Base-by-base conservation (phyloP, 2,888 invertebrate species). In the Fragum fragum region DNA sequence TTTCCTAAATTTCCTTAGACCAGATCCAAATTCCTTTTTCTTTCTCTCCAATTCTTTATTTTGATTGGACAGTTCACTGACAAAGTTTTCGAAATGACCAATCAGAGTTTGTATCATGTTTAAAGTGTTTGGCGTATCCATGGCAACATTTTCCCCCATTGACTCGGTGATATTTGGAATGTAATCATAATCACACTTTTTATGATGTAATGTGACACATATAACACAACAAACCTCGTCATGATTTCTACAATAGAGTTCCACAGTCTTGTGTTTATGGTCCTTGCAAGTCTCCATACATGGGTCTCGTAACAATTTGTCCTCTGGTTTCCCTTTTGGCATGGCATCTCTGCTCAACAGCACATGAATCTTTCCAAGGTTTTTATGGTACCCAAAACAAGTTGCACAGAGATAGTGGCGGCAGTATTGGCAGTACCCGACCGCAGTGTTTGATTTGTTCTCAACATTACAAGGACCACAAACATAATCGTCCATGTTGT, bases 221-320 rank as follows among this genome's bases (percentile, higher is more conserved):
- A 83, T 79, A 1, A 83, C 79, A 32, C 83, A 83, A 63, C 83
- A 83, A 1, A 80, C 83, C 55, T 79, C 83, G 42, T 83, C 83
- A 55, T 83, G 83, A 26, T 36, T 55, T 28, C 79, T 79, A 29
- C 83, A 83, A 69, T 83, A 83, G 2, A 83, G 68, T 36, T 83
- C 83, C 14, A 83, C 59, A 0, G 73, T 66, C 61, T 83, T 83
- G 39, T 83, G 79, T 29, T 77, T 73, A 53, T 83, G 83, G 7
- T 74, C 59, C 47, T 55, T 47, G 32, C 83, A 83, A 3, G 57
- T 59, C 52, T 83, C 83, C 26, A 77, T 32, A 53, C 79, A 66
- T 18, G 78, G 75, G 26, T 79, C 83, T 1, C 47, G 14, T 6
- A 47, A 39, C 6, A 63, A 28, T 29, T 70, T 23, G 7, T 63